phyloP scores from a whole-genome alignment of 1,140 invertebrate genomes.

The Trypoxylus dichotomus region DNA sequence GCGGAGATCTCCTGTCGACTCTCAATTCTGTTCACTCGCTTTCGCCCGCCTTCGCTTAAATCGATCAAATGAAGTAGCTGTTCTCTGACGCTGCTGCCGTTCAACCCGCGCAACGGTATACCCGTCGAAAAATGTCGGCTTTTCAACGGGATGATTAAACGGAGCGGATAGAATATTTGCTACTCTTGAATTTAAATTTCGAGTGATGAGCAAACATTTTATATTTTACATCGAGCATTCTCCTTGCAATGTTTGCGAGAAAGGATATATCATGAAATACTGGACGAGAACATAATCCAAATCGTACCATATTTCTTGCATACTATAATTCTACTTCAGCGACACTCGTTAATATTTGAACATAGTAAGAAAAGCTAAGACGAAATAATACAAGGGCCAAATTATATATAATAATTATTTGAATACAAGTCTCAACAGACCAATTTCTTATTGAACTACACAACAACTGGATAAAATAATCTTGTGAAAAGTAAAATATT shows the following conservation, averaged over 20 bases:
- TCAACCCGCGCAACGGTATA: background rate
- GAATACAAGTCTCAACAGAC: too few relatives aligned
- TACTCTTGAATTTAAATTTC: background rate
- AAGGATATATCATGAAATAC: background rate
- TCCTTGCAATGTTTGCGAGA: background rate
- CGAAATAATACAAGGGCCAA: too few relatives aligned
- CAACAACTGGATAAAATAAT: too few relatives aligned
- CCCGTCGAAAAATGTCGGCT: background rate
- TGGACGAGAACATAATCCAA: background rate
- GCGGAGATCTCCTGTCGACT: background rate
- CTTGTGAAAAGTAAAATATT: too few relatives aligned
- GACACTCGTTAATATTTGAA: background rate
- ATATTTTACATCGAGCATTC: background rate
- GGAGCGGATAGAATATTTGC: background rate
- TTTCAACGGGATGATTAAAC: background rate
- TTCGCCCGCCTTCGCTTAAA: background rate
- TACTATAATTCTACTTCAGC: background rate
- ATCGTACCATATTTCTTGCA: background rate
- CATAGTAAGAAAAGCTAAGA: too few relatives aligned
- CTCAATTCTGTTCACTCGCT: background rate
- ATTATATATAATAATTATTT: too few relatives aligned
- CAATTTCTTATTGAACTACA: too few relatives aligned
- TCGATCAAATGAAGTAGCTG: background rate
- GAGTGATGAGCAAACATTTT: constrained; percentile 7
- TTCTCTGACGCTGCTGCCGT: background rate